Evolutionary conservation across 2,888 invertebrate species (phyloP).

Genomic region (Hypercompe scribonia): DNA sequence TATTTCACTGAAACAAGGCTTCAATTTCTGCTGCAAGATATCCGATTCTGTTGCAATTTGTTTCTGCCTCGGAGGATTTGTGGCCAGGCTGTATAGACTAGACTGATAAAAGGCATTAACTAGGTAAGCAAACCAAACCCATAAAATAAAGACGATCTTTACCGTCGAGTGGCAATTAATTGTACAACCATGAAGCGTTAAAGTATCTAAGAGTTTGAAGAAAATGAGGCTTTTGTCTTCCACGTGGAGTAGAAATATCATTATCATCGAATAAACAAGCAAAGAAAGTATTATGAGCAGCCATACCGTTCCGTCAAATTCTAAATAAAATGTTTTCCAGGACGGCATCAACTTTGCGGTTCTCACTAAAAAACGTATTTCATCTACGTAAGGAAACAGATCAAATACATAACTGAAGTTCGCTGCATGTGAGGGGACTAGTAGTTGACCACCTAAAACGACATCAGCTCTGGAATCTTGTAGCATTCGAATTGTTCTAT

Average conservation of each 20-base stretch:
- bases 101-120: slow-evolving; percentile 54
- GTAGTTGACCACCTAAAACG: slow-evolving; percentile 28
- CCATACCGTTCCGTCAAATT: slow-evolving; percentile 43
- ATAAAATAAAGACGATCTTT: slow-evolving; percentile 49
- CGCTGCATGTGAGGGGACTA: slow-evolving; percentile 18
- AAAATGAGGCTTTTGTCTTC: slow-evolving; percentile 29
- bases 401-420: slow-evolving; percentile 25
- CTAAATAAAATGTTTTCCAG: slow-evolving; percentile 52
- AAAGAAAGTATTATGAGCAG: slow-evolving; percentile 20
- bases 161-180: slow-evolving; percentile 19
- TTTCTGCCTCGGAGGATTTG: slow-evolving; percentile 40
- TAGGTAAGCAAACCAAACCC: slow-evolving; percentile 64
- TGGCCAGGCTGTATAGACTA: slow-evolving; percentile 51
- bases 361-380: slow-evolving; percentile 33
- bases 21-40: slow-evolving; percentile 11
- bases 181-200: slow-evolving; percentile 28
- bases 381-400: slow-evolving; percentile 30
- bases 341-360: slow-evolving; percentile 21
- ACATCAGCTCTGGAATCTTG: slow-evolving; percentile 35
- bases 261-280: slow-evolving; percentile 18
- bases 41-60: slow-evolving; percentile 42
- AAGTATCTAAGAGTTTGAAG: slow-evolving; percentile 22
- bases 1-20: slow-evolving; percentile 30
- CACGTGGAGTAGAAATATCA: slow-evolving; percentile 22
- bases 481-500: slow-evolving; percentile 28